phyloP scores from a whole-genome alignment of 2,888 invertebrate genomes.

The Lasioglossum zephyrum region DNA sequence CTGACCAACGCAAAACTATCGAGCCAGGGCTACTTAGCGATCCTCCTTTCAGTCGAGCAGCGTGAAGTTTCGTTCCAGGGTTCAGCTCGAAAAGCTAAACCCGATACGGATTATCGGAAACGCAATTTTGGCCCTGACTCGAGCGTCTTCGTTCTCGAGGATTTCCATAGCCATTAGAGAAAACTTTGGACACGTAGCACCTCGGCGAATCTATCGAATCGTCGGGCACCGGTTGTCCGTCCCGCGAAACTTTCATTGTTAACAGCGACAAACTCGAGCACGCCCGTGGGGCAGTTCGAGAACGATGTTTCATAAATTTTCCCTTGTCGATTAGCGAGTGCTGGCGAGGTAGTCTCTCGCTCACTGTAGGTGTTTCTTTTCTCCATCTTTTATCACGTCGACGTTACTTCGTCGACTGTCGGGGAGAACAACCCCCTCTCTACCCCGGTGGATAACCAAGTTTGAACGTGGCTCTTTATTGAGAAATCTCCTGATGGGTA shows the following conservation, averaged over 20 bases:
- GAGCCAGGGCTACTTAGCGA: not conserved
- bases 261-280: conserved; percentile 30
- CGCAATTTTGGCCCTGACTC: conserved; percentile 19
- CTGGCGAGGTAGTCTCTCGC: not conserved
- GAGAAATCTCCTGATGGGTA: conserved; percentile 29
- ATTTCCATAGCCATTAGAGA: conserved; percentile 36
- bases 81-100: conserved; percentile 15
- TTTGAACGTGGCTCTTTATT: conserved; percentile 23
- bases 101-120: conserved; percentile 13
- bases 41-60: not conserved
- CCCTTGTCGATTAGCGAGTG: not conserved
- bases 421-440: not conserved
- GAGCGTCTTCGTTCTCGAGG: conserved; percentile 24
- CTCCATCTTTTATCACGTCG: not conserved
- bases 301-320: conserved; percentile 24
- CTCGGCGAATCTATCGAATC: conserved; percentile 24
- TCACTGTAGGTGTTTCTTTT: not conserved
- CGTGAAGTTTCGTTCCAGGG: not conserved
- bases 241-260: conserved; percentile 27
- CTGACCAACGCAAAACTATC: not conserved
- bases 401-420: conserved; percentile 3
- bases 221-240: conserved; percentile 24
- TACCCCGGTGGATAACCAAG: conserved; percentile 20
- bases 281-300: conserved; percentile 21
- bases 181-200: conserved; percentile 24